Evolutionary conservation across 2,797 vertebrate genomes (phyloP).

Genomic region (Periparus ater): DNA sequence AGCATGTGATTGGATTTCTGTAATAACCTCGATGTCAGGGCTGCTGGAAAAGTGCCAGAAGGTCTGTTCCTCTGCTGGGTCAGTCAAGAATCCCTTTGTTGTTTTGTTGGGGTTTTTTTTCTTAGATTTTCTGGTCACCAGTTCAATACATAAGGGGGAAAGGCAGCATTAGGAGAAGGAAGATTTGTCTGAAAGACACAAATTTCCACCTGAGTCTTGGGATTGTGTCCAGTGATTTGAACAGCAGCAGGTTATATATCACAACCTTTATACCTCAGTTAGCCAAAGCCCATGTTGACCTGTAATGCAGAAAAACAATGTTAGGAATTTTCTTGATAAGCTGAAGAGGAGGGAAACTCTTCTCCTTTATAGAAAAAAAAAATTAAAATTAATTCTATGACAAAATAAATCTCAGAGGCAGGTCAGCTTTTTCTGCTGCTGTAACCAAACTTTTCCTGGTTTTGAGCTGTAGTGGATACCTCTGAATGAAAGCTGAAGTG

Average conservation of each 20-base stretch:
- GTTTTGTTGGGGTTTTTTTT: not conserved
- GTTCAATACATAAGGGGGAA: not conserved
- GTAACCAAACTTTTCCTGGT: not conserved
- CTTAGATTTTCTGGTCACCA: not conserved
- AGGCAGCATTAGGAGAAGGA: not conserved
- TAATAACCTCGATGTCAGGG: not conserved
- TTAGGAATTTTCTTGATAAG: not conserved
- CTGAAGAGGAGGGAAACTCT: not conserved
- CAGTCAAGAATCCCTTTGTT: not conserved
- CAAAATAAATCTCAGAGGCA: not conserved
- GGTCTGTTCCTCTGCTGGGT: not conserved
- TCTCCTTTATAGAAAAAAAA: not conserved
- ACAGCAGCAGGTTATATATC: not conserved
- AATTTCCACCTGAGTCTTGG: not conserved
- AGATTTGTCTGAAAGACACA: not conserved
- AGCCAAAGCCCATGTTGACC: not conserved
- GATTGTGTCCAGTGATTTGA: not conserved
- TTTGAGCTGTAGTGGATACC: not conserved
- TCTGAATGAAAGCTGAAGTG: not conserved
- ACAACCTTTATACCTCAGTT: not conserved
- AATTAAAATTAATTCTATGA: rapidly evolving
- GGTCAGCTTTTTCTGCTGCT: not conserved
- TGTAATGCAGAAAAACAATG: not conserved
- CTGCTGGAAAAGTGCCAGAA: conserved; percentile 2
- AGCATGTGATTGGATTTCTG: not conserved